Conservation (phyloP, 2,113 vertebrate genomes). For the Antechinus flavipes region DNA sequence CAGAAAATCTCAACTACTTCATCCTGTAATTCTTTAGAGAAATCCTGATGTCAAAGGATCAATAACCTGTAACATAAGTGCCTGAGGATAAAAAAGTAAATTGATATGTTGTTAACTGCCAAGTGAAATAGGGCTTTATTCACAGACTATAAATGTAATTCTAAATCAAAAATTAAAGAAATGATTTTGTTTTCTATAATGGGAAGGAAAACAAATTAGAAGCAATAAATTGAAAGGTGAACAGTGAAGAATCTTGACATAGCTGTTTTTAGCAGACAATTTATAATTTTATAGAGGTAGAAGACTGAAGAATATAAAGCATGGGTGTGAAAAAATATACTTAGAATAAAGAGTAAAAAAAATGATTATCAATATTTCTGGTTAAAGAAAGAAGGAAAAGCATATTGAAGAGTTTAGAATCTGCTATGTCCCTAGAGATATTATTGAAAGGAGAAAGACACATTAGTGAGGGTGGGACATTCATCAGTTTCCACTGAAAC, state of each 20-base stretch:
- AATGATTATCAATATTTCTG: conserved; percentile 3
- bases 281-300: background rate
- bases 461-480: conserved; percentile 5
- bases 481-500: background rate
- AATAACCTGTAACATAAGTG: background rate
- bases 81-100: background rate
- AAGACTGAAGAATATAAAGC: background rate
- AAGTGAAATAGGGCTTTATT: conserved; percentile 6
- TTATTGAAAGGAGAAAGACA: background rate
- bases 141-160: background rate
- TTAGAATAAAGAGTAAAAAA: conserved; percentile 27
- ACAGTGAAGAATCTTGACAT: background rate
- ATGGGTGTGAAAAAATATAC: background rate
- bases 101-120: background rate
- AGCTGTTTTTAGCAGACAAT: background rate
- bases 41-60: background rate
- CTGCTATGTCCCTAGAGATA: background rate
- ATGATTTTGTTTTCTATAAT: background rate
- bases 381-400: conserved; percentile 24
- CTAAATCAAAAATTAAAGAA: conserved; percentile 43
- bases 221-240: conserved; percentile 38
- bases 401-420: background rate
- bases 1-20: background rate
- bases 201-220: background rate
- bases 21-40: background rate